A percentile compares a stretch with the other conserved stretches of the same genome.
Evolutionary conservation across 1,140 invertebrate species (phyloP).

Genomic region (Zaprionus capensis): DNA sequence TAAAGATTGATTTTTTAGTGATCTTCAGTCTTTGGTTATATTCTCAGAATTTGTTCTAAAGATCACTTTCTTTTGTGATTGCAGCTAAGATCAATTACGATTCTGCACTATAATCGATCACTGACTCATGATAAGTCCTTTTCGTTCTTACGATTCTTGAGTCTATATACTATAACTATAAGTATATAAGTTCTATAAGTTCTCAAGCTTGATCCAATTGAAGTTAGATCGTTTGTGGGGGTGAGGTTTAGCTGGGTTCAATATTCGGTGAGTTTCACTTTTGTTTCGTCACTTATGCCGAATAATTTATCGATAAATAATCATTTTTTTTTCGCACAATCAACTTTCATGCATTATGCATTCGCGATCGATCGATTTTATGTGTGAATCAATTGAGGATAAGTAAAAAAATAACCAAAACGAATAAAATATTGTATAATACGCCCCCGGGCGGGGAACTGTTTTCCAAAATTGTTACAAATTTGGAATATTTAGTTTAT

Average conservation of each 20-base stretch:
- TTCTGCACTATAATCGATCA: too few species aligned
- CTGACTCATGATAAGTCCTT: too few species aligned
- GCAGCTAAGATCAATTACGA: too few species aligned
- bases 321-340: conserved; percentile 24
- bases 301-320: conserved; percentile 28
- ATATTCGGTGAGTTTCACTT: conserved; percentile 14
- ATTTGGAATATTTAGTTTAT: conserved; percentile 29
- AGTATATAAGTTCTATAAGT: too few species aligned
- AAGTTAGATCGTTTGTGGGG: background rate
- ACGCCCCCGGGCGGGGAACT: conserved; percentile 14
- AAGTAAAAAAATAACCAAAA: conserved; percentile 7
- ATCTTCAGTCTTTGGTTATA: background rate
- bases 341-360: conserved; percentile 30
- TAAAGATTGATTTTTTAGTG: background rate
- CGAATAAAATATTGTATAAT: conserved; percentile 52
- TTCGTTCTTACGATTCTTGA: too few species aligned
- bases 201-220: too few species aligned
- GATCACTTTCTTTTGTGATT: too few species aligned
- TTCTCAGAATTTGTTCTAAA: background rate
- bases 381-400: background rate
- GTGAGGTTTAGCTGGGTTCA: background rate
- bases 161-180: too few species aligned
- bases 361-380: conserved; percentile 2
- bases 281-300: conserved; percentile 28
- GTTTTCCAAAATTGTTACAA: conserved; percentile 20